Evolutionary conservation across 1,140 invertebrate species (phyloP), one percentile per base, ranked within the genome.

Genomic region (Fragariocoptes setiger): DNA sequence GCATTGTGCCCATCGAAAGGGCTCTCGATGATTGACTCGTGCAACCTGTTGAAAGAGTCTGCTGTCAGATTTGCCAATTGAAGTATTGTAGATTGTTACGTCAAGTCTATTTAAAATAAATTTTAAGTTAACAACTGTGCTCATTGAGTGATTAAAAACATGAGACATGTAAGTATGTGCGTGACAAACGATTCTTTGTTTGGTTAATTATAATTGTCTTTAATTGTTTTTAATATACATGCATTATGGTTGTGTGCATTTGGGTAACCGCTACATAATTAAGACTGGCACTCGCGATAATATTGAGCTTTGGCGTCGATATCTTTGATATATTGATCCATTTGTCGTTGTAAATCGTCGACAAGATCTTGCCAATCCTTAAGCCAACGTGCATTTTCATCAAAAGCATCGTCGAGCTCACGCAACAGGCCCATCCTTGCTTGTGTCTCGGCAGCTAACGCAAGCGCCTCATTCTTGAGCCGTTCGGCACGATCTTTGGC

Each of bases 371-470:
- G 51, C 37, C 63, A 49, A 31, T 57, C 50, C n/a, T 48, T 50
- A 37, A 65, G 47, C n/a, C 47, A 50, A 16, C 52, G 49, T 46
- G 65, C 60, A 52, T 64, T 59, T 19, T 55, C 49, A 20, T 47
- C 49, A 44, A 64, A 63, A 36, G 61, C 56, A 19, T 50, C 51
- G 46, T 65, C 58, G 48, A 66, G 62, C 48, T 58, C 65, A 66
- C 53, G 47, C 45, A 48, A 48, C 39, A 21, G 31, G 4, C 69
- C 70, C 8, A 76, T 58, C 53, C 78, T 76, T 12, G 61, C 65
- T 47, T 68, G 67, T 0, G 74, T 74, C 45, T 72, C 70, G 42
- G 69, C 68, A 0, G 74, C 74, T 1, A 83, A 56, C 46, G 70
- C 67, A 37, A 69, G 72, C 2, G 77, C 76, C 44, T 68, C 60